Evolutionary conservation across 2,113 vertebrate genomes (phyloP).

Genomic region (Plotosus lineatus): DNA sequence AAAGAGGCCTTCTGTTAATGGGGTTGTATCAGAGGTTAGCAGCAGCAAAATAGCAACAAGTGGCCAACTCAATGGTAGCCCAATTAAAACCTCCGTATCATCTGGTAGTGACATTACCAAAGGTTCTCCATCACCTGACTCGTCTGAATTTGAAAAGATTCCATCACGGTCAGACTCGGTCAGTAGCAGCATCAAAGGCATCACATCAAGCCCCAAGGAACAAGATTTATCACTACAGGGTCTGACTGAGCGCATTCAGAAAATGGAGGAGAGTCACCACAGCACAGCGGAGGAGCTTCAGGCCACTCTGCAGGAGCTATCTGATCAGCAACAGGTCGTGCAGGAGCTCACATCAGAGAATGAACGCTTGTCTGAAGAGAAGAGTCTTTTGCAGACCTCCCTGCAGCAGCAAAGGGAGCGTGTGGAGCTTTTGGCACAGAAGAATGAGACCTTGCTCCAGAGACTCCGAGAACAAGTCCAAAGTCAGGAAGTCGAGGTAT

Average conservation of each 20-base stretch:
- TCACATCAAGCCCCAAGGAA: conserved; percentile 55
- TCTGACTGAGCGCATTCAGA: conserved; percentile 87
- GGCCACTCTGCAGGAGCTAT: conserved; percentile 91
- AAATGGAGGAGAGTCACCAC: conserved; percentile 96
- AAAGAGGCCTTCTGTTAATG: conserved; percentile 59
- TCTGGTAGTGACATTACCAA: conserved; percentile 87
- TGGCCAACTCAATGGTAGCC: conserved; percentile 48
- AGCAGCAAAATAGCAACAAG: conserved; percentile 20
- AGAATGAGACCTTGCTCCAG: conserved; percentile 82
- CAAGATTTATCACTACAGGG: conserved; percentile 77
- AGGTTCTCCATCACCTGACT: conserved; percentile 85
- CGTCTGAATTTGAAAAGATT: conserved; percentile 89
- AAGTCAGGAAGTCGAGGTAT: conserved; percentile 73
- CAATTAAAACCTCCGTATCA: conserved; percentile 76
- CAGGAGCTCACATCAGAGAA: conserved; percentile 93
- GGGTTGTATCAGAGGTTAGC: conserved; percentile 61
- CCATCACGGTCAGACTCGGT: conserved; percentile 79
- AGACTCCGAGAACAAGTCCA: conserved; percentile 82
- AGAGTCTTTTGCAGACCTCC: conserved; percentile 85
- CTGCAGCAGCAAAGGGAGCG: conserved; percentile 88
- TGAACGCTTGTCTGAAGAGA: conserved; percentile 88
- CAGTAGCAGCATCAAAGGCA: conserved; percentile 71
- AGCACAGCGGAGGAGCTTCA: conserved; percentile 93
- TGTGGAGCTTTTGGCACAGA: conserved; percentile 84
- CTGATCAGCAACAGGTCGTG: conserved; percentile 93